Conservation (phyloP, 2,113 vertebrate genomes). For the Gasterosteus nipponicus region DNA sequence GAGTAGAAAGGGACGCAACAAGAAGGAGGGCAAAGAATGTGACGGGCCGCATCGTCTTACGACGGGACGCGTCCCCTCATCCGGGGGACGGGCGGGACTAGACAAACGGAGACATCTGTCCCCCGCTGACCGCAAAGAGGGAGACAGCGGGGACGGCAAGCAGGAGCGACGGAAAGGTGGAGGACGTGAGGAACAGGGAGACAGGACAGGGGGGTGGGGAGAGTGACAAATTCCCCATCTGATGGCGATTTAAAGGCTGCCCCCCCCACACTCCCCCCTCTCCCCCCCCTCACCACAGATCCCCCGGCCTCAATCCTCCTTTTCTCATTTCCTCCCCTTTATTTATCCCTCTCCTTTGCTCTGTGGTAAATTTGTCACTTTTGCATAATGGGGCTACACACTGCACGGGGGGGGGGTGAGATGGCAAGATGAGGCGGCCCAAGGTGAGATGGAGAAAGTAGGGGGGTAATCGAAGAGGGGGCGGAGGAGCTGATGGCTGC, state of each 20-base stretch:
- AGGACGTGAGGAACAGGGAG: constrained; percentile 15
- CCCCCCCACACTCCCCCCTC: constrained; percentile 6
- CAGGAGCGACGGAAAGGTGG: constrained; percentile 15
- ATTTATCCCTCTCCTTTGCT: constrained; percentile 59
- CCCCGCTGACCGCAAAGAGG: constrained; percentile 40
- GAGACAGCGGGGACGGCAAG: constrained; percentile 35
- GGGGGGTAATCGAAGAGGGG: constrained; percentile 53
- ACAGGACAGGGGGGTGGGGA: constrained; percentile 45
- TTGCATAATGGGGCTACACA: constrained; percentile 74
- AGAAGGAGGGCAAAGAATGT: background rate
- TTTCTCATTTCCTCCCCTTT: constrained; percentile 67
- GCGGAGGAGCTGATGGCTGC: constrained; percentile 52
- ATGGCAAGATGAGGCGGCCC: constrained; percentile 48
- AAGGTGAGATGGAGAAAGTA: constrained; percentile 53
- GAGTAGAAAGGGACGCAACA: constrained; percentile 3
- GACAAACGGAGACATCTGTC: constrained; percentile 6
- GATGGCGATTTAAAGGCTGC: constrained; percentile 72
- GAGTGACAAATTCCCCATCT: constrained; percentile 67
- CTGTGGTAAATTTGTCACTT: constrained; percentile 69
- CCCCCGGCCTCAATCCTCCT: constrained; percentile 38
- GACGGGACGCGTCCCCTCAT: constrained; percentile 13
- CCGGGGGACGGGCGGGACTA: constrained; percentile 1
- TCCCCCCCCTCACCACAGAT: constrained; percentile 35
- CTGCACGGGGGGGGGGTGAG: constrained; percentile 44
- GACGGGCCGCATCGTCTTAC: constrained; percentile 11